Evolutionary conservation across 1,140 invertebrate genomes (phyloP).

Genomic region (Brachionus paranguensis): DNA sequence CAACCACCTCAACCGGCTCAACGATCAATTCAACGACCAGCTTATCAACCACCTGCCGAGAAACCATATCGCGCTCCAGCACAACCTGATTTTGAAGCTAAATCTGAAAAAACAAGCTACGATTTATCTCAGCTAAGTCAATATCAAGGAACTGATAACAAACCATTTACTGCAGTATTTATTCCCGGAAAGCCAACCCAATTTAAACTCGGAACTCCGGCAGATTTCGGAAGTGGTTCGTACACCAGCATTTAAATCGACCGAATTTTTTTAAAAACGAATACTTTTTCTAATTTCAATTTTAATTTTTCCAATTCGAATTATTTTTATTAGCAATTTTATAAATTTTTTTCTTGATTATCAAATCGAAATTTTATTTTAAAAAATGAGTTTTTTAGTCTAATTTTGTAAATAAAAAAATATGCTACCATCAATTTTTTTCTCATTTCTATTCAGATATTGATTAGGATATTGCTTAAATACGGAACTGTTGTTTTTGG

Average conservation of each 20-base stretch:
- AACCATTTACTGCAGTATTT: conserved; percentile 38
- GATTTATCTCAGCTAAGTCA: not conserved
- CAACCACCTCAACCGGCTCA: not conserved
- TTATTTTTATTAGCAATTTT: not conserved
- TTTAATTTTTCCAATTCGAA: not conserved
- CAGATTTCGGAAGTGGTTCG: not conserved
- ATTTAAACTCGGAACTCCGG: conserved; percentile 36
- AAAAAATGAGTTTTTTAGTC: not conserved
- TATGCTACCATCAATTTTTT: not conserved
- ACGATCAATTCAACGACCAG: not conserved
- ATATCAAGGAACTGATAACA: not conserved
- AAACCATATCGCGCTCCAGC: not conserved
- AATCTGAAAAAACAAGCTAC: not conserved
- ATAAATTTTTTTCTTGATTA: not conserved
- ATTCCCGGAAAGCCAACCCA: conserved; percentile 28
- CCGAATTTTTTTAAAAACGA: not conserved
- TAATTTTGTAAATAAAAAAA: not conserved
- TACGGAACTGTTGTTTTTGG: no score
- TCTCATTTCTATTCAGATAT: not conserved
- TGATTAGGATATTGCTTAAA: no score
- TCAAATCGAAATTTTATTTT: not conserved
- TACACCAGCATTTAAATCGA: conserved; percentile 38
- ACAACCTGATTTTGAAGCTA: not conserved
- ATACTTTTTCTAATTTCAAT: no score
- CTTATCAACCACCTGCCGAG: not conserved